Conservation (phyloP, 2,888 invertebrate species). For the Kryphioiulus occultus region DNA sequence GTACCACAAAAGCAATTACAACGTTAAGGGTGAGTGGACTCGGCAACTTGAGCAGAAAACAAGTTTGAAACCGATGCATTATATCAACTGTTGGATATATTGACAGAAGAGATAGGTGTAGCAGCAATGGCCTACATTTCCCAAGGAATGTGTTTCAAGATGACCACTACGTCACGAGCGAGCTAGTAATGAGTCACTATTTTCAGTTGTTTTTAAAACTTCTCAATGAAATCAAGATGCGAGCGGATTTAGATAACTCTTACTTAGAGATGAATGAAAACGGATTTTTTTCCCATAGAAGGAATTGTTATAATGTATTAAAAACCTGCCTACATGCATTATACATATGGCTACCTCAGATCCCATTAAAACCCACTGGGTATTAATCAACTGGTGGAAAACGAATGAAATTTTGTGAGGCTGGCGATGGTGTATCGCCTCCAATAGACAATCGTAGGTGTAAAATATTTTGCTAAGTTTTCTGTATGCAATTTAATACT, state of each 20-base stretch:
- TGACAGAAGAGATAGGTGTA: background rate
- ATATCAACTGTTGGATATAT: background rate
- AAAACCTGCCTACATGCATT: background rate
- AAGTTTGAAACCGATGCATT: conserved; percentile 22
- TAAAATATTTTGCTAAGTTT: no score
- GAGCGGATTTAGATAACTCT: background rate
- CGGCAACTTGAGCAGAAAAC: background rate
- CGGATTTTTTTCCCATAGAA: background rate
- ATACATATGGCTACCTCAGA: background rate
- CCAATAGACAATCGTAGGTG: background rate
- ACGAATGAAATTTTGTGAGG: background rate
- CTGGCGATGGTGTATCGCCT: no score
- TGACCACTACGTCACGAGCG: background rate
- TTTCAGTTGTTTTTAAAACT: background rate
- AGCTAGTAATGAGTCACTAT: background rate
- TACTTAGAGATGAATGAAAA: background rate
- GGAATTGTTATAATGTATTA: background rate
- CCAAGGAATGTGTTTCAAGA: background rate
- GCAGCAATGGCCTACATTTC: background rate
- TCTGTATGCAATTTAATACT: no score
- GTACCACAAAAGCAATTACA: conserved; percentile 34
- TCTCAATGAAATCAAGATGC: conserved; percentile 4
- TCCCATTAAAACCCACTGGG: background rate
- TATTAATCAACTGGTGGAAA: conserved; percentile 1
- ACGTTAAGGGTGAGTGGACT: conserved; percentile 37